Percentiles rank a stretch among this genome's conserved stretches.
Conservation (phyloP, 2,113 vertebrate species). For the Antidorcas marsupialis region DNA sequence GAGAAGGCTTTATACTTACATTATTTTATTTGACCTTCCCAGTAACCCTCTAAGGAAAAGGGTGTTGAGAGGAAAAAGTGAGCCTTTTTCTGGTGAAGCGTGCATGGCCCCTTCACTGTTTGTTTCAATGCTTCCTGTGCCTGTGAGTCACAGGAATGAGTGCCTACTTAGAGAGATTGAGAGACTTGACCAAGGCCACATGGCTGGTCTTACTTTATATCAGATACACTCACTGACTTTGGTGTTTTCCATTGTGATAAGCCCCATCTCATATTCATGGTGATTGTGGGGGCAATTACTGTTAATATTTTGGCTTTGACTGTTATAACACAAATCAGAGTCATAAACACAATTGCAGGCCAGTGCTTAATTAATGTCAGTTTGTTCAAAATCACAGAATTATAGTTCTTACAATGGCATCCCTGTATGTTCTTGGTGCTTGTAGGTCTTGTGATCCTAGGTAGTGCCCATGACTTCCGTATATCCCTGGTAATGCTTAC, state of each 20-base stretch:
- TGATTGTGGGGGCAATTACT: not conserved
- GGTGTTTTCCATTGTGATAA: not conserved
- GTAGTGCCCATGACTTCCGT: not conserved
- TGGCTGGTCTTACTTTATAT: not conserved
- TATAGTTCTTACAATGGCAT: not conserved
- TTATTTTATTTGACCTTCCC: not conserved
- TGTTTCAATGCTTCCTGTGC: not conserved
- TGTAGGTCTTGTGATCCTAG: not conserved
- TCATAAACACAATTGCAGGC: not conserved
- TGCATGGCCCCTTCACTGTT: not conserved
- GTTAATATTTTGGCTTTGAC: conserved; percentile 11
- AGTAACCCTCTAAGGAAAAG: not conserved
- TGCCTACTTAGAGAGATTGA: not conserved
- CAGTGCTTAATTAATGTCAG: not conserved
- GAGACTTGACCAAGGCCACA: not conserved
- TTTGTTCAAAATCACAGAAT: not conserved
- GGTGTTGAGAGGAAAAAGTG: not conserved
- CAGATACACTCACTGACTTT: not conserved
- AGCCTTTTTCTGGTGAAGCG: not conserved
- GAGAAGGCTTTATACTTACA: not conserved
- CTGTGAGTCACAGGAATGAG: not conserved
- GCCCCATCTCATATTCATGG: not conserved
- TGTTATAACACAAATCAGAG: not conserved
- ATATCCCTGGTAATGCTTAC: not conserved
- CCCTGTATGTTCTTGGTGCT: not conserved